A percentile compares a stretch with the other conserved stretches of the same genome.
Conservation (phyloP, 1,140 invertebrate species). For the Neodiprion pinetum region DNA sequence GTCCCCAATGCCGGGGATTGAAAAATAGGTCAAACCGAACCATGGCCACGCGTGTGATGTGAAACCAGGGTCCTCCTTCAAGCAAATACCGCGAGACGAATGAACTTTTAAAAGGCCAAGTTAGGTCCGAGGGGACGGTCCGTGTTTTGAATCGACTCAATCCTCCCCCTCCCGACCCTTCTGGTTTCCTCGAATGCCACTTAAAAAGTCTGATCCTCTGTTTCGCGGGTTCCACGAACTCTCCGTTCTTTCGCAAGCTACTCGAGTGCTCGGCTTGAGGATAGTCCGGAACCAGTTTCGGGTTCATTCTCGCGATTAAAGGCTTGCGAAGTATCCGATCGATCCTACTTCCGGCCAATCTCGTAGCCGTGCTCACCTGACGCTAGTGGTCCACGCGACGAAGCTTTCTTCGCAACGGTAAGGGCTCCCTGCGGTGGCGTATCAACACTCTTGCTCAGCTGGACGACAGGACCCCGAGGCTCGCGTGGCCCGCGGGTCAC, state of each 20-base stretch:
- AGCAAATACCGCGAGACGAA: slow-evolving; percentile 16
- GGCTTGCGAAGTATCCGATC: background rate
- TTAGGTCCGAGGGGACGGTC: background rate
- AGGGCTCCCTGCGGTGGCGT: slow-evolving; percentile 1
- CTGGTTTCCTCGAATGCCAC: slow-evolving; percentile 22
- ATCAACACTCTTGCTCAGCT: background rate
- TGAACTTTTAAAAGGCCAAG: slow-evolving; percentile 28
- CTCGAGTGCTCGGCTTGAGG: background rate
- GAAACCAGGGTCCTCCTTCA: slow-evolving; percentile 25
- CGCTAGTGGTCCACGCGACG: slow-evolving; percentile 3
- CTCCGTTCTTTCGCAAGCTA: slow-evolving; percentile 12
- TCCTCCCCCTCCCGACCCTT: background rate
- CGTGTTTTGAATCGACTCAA: slow-evolving; percentile 17
- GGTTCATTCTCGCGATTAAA: background rate
- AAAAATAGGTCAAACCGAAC: no score
- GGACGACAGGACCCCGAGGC: background rate
- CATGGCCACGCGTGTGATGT: slow-evolving; percentile 16
- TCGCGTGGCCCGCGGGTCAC: background rate
- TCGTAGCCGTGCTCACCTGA: slow-evolving; percentile 19
- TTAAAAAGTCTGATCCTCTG: slow-evolving; percentile 29
- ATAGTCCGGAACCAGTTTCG: background rate
- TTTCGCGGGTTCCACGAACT: slow-evolving; percentile 12
- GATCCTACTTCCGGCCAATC: background rate
- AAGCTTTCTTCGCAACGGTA: background rate
- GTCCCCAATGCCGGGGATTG: no score